Percentiles rank a stretch among this genome's conserved stretches.
phyloP scores from a whole-genome alignment of 2,113 vertebrate species.

The Otis tarda region DNA sequence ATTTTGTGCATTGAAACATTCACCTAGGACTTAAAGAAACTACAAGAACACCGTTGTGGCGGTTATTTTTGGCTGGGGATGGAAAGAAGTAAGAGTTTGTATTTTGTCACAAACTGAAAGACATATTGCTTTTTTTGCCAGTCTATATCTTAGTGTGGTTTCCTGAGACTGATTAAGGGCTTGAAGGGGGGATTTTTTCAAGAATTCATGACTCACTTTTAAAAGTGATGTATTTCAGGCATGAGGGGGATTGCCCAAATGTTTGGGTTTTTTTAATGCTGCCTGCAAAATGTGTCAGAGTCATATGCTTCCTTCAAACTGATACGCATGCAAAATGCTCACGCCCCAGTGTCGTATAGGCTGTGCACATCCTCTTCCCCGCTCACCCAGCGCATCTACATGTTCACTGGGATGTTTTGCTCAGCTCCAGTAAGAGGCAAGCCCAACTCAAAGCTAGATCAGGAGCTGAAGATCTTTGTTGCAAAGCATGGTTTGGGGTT shows the following conservation, averaged over 20 bases:
- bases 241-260: background rate
- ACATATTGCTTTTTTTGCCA: constrained; percentile 38
- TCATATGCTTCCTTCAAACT: background rate
- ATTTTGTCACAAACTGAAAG: constrained; percentile 26
- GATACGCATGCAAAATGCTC: background rate
- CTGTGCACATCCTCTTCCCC: background rate
- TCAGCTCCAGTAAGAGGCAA: background rate
- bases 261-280: background rate
- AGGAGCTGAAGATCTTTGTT: background rate
- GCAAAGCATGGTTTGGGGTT: background rate
- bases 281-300: background rate
- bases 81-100: constrained; percentile 37
- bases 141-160: constrained; percentile 12
- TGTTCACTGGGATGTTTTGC: background rate
- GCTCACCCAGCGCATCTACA: background rate
- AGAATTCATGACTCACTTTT: background rate
- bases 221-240: background rate
- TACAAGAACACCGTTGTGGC: background rate
- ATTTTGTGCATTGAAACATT: constrained; percentile 1
- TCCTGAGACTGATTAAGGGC: constrained; percentile 54
- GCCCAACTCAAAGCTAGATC: background rate
- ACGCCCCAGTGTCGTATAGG: background rate
- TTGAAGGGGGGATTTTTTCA: constrained; percentile 34
- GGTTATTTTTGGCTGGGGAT: background rate
- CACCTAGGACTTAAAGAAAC: constrained; percentile 2